A percentile compares a stretch with the other conserved stretches of the same genome.
Evolutionary conservation across 2,113 vertebrate species (phyloP).

Genomic region (Mystacornis crossleyi): DNA sequence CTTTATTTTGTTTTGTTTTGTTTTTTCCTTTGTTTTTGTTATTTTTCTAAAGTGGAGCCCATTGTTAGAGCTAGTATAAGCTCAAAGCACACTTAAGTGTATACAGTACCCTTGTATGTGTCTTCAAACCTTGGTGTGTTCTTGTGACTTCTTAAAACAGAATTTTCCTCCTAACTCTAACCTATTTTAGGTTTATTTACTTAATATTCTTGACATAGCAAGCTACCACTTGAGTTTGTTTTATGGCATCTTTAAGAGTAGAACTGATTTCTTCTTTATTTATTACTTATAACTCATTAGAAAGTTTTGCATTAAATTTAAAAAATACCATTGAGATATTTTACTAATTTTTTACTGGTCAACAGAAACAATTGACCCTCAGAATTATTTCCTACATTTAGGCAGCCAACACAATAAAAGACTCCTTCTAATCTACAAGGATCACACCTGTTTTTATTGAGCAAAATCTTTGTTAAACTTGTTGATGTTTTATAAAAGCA

Average conservation of each 20-base stretch:
- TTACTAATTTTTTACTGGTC: not conserved
- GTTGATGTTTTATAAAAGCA: not conserved
- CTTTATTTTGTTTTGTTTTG: not conserved
- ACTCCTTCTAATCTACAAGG: not conserved
- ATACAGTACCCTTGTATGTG: not conserved
- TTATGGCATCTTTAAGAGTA: not conserved
- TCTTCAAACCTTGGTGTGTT: not conserved
- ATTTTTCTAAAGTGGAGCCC: not conserved
- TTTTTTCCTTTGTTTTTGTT: not conserved
- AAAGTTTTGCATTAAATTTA: not conserved
- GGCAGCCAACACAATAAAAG: not conserved
- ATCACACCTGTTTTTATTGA: not conserved
- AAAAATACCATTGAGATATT: not conserved
- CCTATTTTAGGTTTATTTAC: not conserved
- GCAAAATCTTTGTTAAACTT: not conserved
- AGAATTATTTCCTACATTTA: not conserved
- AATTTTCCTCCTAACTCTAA: not conserved
- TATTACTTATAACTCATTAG: not conserved
- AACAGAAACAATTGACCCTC: not conserved
- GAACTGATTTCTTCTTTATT: not conserved
- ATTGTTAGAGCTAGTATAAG: not conserved
- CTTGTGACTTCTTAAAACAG: not conserved
- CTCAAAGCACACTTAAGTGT: not conserved
- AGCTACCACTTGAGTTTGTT: not conserved
- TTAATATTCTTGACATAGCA: not conserved